Conservation (phyloP, 2,797 vertebrate species). For the Melopsittacus undulatus region DNA sequence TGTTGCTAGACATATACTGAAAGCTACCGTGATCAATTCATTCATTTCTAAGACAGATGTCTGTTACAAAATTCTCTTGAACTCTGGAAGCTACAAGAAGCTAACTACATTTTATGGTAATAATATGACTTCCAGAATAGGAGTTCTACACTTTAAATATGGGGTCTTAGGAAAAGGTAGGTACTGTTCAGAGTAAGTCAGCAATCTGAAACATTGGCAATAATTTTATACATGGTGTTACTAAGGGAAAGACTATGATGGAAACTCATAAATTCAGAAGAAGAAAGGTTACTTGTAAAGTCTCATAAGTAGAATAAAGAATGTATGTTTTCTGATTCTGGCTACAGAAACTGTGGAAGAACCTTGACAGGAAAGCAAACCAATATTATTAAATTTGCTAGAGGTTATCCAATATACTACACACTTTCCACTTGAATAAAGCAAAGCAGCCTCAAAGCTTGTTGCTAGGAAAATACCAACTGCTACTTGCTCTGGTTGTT, state of each 20-base stretch:
- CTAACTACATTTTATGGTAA: background rate
- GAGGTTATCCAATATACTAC: background rate
- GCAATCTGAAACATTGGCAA: background rate
- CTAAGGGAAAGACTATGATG: background rate
- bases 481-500: background rate
- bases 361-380: conserved; percentile 27
- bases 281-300: conserved; percentile 26
- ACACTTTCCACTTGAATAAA: background rate
- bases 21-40: background rate
- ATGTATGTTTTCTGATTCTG: background rate
- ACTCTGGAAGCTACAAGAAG: background rate
- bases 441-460: background rate
- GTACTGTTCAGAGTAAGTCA: background rate
- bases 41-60: background rate
- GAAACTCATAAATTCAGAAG: conserved; percentile 33
- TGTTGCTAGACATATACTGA: background rate
- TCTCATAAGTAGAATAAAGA: background rate
- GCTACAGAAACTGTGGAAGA: background rate
- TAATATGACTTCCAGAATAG: background rate
- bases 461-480: background rate
- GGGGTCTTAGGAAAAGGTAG: background rate
- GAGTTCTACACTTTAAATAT: background rate
- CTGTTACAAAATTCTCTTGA: background rate
- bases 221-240: background rate
- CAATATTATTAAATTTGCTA: background rate